Evolutionary conservation across 2,888 invertebrate species (phyloP).

Genomic region (Melanotus villosus): DNA sequence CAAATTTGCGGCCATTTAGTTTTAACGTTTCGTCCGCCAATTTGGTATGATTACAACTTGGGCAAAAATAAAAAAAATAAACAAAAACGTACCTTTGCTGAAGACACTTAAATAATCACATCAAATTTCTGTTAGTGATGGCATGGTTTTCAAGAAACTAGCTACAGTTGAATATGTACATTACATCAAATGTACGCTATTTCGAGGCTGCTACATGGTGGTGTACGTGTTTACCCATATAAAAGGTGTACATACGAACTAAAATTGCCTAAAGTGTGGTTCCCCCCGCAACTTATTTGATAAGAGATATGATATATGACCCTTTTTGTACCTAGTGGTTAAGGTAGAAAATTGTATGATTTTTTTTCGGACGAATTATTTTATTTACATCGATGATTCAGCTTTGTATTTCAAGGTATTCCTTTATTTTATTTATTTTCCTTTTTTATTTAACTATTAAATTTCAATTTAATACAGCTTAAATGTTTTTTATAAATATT

Average conservation of each 20-base stretch:
- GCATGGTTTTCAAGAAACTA: constrained; percentile 31
- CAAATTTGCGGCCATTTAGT: too few relatives aligned
- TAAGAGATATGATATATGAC: constrained; percentile 46
- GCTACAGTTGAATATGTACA: constrained; percentile 30
- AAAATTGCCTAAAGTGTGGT: constrained; percentile 24
- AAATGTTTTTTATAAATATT: too few relatives aligned
- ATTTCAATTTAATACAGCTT: too few relatives aligned
- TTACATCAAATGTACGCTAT: constrained; percentile 26
- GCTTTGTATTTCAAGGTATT: background rate
- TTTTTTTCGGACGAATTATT: constrained; percentile 4
- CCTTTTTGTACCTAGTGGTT: constrained; percentile 33
- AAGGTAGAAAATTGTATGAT: constrained; percentile 37
- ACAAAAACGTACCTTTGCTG: constrained; percentile 14
- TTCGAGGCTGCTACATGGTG: constrained; percentile 11
- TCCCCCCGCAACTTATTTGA: constrained; percentile 38
- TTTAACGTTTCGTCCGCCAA: too few relatives aligned
- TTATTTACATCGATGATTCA: background rate
- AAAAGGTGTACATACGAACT: constrained; percentile 26
- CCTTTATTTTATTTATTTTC: too few relatives aligned
- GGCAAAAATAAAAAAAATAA: too few relatives aligned
- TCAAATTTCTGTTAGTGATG: background rate
- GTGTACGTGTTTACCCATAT: constrained; percentile 10
- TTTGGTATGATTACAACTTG: too few relatives aligned
- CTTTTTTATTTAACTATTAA: too few relatives aligned
- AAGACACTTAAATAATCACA: too few relatives aligned